Evolutionary conservation across 1,140 invertebrate species (phyloP), one percentile per base, ranked within the genome.

Genomic region (Hestina assimilis): DNA sequence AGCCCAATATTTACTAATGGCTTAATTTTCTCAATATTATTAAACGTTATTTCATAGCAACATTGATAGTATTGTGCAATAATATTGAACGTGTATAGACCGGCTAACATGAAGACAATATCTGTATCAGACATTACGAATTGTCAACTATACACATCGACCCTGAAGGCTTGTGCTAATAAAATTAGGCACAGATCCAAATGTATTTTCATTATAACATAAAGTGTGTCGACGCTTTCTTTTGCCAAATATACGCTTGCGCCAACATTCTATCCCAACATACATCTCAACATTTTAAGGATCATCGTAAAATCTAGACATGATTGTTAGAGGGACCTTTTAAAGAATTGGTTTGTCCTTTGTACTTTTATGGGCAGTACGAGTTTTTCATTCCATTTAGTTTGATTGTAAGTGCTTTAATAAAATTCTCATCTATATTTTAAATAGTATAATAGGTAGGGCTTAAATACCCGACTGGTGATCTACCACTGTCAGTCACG

Each of bases 131-230:
- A 48, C 7, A 12, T 29, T 14, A 21, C 17, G 45, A 38, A 38
- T 24, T 51, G 47, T 58, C 55, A 58, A 58, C 55, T 38, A 29
- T 43, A 58, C 29, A 38, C 26, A n/a, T 17, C 38, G 47, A 45
- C 35, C 40, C 47, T 51, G 55, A 58, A 58, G 51, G 48, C 20
- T 45, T 59, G 41, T 6, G 20, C 53, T 72, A 63, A 69, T 76
- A 72, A 69, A 73, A 74, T 68, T 74, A 59, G 65, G 64, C 65
- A 65, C n/a, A 21, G 50, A 51, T 68, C 71, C 71, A 69, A 69
- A 51, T 63, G 51, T 63, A 61, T 55, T 68, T 71, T 74, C 63
- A 66, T 69, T 72, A 68, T 61, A 66, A 62, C 58, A 58, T 61
- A 68, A 64, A 61, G 40, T 64, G 58, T 54, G 59, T 59, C 43